Percentiles rank a stretch among this genome's conserved stretches.
Conservation (phyloP, 2,888 invertebrate genomes). For the Macroteleia sp. region DNA sequence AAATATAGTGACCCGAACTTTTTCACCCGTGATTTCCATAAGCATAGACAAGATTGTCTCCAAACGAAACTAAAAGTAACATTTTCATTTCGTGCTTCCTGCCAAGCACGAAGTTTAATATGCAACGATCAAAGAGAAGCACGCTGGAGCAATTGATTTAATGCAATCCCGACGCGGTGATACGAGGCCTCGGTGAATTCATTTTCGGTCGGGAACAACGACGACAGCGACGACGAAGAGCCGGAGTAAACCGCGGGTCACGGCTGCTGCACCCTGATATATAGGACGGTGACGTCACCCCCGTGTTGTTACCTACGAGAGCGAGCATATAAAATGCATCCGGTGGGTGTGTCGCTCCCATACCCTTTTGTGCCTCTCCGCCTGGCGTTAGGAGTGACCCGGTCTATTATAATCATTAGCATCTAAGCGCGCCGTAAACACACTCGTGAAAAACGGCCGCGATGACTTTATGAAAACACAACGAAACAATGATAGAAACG, state of each 20-base stretch:
- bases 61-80: constrained; percentile 50
- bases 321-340: constrained; percentile 79
- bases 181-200: constrained; percentile 42
- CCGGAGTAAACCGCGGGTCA: constrained; percentile 69
- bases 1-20: background rate
- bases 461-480: constrained; percentile 39
- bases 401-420: constrained; percentile 75
- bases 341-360: constrained; percentile 83
- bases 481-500: too few species aligned
- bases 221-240: constrained; percentile 65
- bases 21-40: constrained; percentile 28
- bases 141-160: constrained; percentile 52
- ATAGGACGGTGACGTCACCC: constrained; percentile 77
- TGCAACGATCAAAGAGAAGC: constrained; percentile 54
- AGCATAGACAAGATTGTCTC: constrained; percentile 27
- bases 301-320: constrained; percentile 74
- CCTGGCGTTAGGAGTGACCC: constrained; percentile 76
- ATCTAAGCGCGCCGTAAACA: constrained; percentile 70
- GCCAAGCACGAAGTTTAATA: constrained; percentile 44
- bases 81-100: constrained; percentile 47
- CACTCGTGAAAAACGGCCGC: constrained; percentile 70
- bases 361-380: constrained; percentile 78
- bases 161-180: constrained; percentile 36
- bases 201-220: constrained; percentile 54
- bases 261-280: constrained; percentile 74